Percentiles rank a stretch among this genome's conserved stretches.
Conservation (phyloP, 2,888 invertebrate genomes). For the Parnassius smintheus region DNA sequence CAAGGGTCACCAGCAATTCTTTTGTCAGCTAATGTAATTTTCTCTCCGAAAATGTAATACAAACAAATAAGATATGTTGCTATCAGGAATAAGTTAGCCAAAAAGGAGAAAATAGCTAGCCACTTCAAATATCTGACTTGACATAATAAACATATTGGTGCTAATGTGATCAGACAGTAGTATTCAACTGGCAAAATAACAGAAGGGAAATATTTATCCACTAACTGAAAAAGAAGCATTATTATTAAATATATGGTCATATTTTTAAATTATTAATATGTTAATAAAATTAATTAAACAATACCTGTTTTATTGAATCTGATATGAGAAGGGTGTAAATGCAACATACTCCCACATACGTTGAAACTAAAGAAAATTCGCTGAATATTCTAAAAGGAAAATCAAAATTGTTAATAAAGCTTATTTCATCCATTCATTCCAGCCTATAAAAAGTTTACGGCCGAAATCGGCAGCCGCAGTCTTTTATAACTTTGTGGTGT, state of each 20-base stretch:
- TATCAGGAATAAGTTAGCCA: conserved; percentile 92
- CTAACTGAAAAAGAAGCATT: conserved; percentile 55
- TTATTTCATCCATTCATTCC: too few species aligned
- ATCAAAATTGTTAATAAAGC: too few species aligned
- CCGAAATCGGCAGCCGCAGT: too few species aligned
- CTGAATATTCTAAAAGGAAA: conserved; percentile 71
- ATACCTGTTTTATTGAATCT: conserved; percentile 84
- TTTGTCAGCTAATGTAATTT: conserved; percentile 69
- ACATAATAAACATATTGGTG: conserved; percentile 62
- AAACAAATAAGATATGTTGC: conserved; percentile 91
- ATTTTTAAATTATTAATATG: conserved; percentile 8
- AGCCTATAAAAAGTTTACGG: too few species aligned
- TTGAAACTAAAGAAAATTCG: conserved; percentile 83
- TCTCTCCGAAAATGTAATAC: conserved; percentile 87
- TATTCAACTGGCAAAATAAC: conserved; percentile 60
- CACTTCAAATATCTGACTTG: conserved; percentile 88
- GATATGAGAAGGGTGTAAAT: conserved; percentile 90
- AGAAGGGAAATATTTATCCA: conserved; percentile 61
- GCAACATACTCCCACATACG: conserved; percentile 86
- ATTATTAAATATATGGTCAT: background rate
- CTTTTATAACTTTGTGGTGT: too few species aligned
- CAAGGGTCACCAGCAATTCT: conserved; percentile 77
- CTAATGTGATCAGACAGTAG: conserved; percentile 63
- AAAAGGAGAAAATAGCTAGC: conserved; percentile 92
- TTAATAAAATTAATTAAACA: conserved; percentile 24